phyloP scores from a whole-genome alignment of 1,140 invertebrate species.

The Rhyzopertha dominica region DNA sequence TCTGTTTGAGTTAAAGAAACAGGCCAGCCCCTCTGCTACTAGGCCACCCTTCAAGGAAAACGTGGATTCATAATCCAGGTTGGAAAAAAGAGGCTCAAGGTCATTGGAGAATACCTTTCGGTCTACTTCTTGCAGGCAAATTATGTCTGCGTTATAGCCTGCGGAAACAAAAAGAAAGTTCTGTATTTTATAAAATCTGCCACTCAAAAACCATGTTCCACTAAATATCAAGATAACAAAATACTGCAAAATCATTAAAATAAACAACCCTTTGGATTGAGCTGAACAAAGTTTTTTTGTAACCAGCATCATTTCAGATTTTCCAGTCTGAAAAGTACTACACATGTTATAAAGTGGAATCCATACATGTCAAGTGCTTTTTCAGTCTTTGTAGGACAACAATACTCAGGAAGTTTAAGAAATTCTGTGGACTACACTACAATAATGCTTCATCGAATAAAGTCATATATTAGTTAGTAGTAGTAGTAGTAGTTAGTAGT shows the following conservation, averaged over 20 bases:
- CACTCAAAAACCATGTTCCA: background rate
- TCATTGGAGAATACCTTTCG: conserved; percentile 60
- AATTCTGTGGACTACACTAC: too few species aligned
- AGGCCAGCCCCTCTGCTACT: conserved; percentile 72
- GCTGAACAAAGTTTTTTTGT: too few species aligned
- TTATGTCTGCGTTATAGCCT: conserved; percentile 85
- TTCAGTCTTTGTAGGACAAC: too few species aligned
- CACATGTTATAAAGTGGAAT: too few species aligned
- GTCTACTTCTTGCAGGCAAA: conserved; percentile 92
- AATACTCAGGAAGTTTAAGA: too few species aligned
- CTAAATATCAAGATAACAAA: background rate
- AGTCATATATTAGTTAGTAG: too few species aligned
- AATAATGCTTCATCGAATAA: too few species aligned
- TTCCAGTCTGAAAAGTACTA: too few species aligned
- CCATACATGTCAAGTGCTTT: too few species aligned
- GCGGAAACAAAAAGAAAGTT: conserved; percentile 4
- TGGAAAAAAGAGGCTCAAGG: conserved; percentile 44
- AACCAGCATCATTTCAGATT: too few species aligned
- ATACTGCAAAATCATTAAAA: background rate
- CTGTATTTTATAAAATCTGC: conserved; percentile 2
- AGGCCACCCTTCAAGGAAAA: conserved; percentile 68
- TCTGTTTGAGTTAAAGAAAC: conserved; percentile 62
- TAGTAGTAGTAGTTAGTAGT: too few species aligned
- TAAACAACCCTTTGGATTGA: background rate
- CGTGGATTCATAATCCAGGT: conserved; percentile 44